Conservation (phyloP, 2,888 invertebrate genomes). For the Neoscelio sp. region DNA sequence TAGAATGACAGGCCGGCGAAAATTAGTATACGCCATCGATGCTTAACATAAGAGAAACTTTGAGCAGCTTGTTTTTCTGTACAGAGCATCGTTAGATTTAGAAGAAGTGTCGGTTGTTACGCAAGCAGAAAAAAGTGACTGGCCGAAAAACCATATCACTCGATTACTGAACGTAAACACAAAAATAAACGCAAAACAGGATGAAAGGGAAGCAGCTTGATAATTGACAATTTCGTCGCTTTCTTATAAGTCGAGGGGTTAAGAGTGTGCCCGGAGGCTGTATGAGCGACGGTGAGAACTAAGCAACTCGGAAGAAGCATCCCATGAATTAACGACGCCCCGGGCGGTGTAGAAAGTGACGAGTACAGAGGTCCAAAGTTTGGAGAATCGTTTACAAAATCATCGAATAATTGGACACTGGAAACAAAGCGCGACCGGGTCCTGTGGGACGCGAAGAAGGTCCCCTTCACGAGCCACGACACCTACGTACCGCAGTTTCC, state of each 20-base stretch:
- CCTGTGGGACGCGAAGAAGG: no score
- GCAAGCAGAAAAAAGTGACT: not conserved
- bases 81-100: no score
- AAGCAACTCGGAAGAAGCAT: slow-evolving; percentile 39
- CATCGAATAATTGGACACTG: no score
- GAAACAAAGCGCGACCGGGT: not conserved
- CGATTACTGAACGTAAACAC: slow-evolving; percentile 6
- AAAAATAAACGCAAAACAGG: not conserved
- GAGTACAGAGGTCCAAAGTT: slow-evolving; percentile 7
- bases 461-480: no score
- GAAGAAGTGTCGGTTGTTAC: no score
- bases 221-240: slow-evolving; percentile 47
- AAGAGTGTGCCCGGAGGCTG: slow-evolving; percentile 23
- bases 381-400: slow-evolving; percentile 18
- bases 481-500: slow-evolving; percentile 3
- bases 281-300: slow-evolving; percentile 40
- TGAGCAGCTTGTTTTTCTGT: no score
- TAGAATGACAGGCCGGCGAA: not conserved
- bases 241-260: slow-evolving; percentile 44
- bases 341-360: slow-evolving; percentile 73
- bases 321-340: slow-evolving; percentile 60
- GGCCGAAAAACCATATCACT: not conserved
- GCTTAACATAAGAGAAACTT: no score
- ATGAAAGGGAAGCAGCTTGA: slow-evolving; percentile 18
- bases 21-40: not conserved